Conservation (phyloP, 2,113 vertebrate genomes). For the Cariama cristata region DNA sequence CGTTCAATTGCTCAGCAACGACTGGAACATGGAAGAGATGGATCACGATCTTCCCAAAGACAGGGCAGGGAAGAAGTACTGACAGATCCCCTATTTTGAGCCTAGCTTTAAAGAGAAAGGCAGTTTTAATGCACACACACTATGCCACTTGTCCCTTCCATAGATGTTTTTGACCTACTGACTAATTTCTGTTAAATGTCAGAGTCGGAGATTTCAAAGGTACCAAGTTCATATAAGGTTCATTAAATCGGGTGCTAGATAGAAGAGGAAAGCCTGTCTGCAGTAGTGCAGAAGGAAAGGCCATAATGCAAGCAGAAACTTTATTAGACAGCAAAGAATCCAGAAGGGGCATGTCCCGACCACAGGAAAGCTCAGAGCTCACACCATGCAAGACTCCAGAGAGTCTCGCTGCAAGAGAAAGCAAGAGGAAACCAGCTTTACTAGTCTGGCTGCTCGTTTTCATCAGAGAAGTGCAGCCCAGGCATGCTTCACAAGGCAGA, state of each 20-base stretch:
- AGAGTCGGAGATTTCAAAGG: background rate
- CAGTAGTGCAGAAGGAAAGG: background rate
- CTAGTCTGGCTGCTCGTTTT: background rate
- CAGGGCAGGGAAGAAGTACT: background rate
- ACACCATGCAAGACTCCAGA: background rate
- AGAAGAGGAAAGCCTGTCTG: background rate
- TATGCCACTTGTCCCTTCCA: background rate
- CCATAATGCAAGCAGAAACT: background rate
- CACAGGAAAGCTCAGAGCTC: background rate
- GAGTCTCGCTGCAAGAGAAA: background rate
- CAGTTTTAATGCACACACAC: background rate
- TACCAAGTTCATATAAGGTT: background rate
- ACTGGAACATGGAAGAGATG: background rate
- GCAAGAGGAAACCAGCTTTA: background rate
- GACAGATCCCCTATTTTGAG: background rate
- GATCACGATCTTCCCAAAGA: background rate
- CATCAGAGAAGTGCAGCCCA: background rate
- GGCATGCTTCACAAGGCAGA: background rate
- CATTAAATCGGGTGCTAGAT: background rate
- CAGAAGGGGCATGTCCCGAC: background rate
- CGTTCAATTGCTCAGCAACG: background rate
- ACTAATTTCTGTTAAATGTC: background rate
- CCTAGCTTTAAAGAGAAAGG: background rate
- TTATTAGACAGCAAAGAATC: background rate
- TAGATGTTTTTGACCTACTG: background rate